These are phyloP conservation scores for Globodera rostochiensis DNA, from an alignment of 1,140 invertebrate species.

Conservation along the genomic window DNA sequence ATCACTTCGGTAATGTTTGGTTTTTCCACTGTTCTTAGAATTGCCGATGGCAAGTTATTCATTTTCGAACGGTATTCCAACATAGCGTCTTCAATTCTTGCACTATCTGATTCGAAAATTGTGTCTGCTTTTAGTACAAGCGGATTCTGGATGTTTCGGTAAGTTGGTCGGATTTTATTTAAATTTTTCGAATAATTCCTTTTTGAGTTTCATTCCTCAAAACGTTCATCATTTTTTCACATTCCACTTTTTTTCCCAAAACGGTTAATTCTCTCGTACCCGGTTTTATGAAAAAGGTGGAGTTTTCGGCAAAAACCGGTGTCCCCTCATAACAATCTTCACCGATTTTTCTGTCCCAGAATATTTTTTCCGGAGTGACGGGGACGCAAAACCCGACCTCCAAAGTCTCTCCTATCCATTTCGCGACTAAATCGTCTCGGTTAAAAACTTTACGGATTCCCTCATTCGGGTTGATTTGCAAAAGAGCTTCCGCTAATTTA, in stretches of 20 bases:
- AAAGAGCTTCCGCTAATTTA: too few relatives aligned
- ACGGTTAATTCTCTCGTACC: too few relatives aligned
- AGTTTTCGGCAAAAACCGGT: constrained; percentile 1
- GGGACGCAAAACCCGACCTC: background rate
- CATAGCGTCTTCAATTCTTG: background rate
- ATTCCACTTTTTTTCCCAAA: background rate
- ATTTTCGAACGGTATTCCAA: background rate
- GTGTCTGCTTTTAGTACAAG: background rate
- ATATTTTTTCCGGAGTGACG: background rate
- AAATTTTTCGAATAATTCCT: background rate
- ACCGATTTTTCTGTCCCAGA: background rate
- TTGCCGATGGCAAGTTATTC: background rate
- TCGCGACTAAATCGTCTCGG: background rate
- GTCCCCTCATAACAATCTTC: background rate
- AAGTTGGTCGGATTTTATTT: background rate
- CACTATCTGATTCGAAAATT: background rate
- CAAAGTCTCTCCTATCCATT: background rate
- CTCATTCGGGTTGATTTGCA: background rate
- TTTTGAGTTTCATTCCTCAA: background rate
- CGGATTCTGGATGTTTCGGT: background rate
- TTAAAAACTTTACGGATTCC: background rate
- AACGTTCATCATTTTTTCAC: background rate
- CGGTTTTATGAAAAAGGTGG: constrained; percentile 45
- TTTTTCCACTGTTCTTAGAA: background rate
- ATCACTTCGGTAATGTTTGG: background rate